These are phyloP conservation scores for Podotricha telesiphe DNA, from an alignment of 2,888 invertebrate genomes.

Conservation along the genomic window DNA sequence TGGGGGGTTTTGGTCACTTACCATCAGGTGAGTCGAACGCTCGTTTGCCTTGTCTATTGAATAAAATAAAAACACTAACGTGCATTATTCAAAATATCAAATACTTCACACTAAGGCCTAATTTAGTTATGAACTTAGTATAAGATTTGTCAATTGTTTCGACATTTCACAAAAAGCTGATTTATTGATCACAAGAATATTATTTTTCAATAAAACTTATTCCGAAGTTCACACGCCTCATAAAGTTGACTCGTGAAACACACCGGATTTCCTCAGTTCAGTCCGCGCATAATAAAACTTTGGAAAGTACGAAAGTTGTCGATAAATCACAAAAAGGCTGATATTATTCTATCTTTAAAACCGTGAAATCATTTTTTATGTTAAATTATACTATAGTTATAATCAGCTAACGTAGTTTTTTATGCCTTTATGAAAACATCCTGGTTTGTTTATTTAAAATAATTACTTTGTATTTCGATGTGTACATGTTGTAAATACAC, in stretches of 20 bases:
- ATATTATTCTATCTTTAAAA: slow-evolving; percentile 60
- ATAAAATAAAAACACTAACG: no score
- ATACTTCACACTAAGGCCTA: neutral
- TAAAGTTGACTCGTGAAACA: slow-evolving; percentile 66
- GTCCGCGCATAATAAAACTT: slow-evolving; percentile 71
- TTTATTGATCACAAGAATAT: slow-evolving; percentile 21
- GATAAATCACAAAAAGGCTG: slow-evolving; percentile 77
- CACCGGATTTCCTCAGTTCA: slow-evolving; percentile 58
- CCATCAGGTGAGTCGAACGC: no score
- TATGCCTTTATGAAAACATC: neutral
- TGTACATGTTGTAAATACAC: no score
- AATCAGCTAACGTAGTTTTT: slow-evolving; percentile 4
- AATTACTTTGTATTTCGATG: no score
- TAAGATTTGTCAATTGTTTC: neutral
- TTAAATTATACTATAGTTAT: slow-evolving; percentile 6
- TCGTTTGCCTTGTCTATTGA: no score
- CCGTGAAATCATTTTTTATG: slow-evolving; percentile 47
- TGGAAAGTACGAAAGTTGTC: slow-evolving; percentile 62
- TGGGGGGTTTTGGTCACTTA: no score
- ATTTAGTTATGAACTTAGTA: neutral
- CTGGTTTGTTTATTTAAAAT: no score
- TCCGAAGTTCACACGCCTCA: slow-evolving; percentile 60
- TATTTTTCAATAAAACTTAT: slow-evolving; percentile 40
- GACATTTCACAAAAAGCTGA: slow-evolving; percentile 11
- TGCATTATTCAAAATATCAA: no score